phyloP scores from a whole-genome alignment of 2,797 vertebrate genomes.

The Garrulus glandarius region DNA sequence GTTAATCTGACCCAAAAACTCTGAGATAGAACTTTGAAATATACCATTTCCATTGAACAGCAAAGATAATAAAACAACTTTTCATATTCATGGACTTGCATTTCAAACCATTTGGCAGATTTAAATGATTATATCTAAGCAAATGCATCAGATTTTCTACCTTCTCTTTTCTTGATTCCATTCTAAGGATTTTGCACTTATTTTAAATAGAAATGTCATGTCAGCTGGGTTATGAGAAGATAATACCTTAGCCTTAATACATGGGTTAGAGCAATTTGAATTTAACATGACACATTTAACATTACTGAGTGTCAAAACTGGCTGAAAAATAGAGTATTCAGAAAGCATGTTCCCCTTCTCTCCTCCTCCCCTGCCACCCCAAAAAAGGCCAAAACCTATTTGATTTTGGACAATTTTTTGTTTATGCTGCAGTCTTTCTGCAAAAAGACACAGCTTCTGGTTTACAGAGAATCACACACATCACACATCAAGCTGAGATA shows the following conservation, averaged over 20 bases:
- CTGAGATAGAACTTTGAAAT: neutral
- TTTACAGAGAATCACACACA: neutral
- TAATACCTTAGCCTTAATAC: neutral
- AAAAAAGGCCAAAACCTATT: accelerated
- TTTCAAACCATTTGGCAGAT: neutral
- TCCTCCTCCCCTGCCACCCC: accelerated
- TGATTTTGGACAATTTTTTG: neutral
- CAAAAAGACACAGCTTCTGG: neutral
- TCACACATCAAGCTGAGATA: accelerated
- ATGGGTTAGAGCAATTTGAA: neutral
- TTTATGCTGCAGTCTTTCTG: neutral
- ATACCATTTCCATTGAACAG: neutral
- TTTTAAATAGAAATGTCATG: neutral
- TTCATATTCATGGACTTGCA: neutral
- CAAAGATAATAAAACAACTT: neutral
- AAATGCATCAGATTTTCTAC: neutral
- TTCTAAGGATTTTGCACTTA: neutral
- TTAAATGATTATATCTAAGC: neutral
- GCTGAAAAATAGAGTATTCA: neutral
- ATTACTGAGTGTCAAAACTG: neutral
- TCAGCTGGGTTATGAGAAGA: neutral
- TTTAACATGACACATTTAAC: neutral
- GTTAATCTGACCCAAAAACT: neutral
- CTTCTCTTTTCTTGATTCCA: neutral
- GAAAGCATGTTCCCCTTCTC: accelerated